Percentiles rank a stretch among this genome's conserved stretches.
phyloP scores from a whole-genome alignment of 1,140 invertebrate genomes.

The silkworm (Bombyx mori) region DNA sequence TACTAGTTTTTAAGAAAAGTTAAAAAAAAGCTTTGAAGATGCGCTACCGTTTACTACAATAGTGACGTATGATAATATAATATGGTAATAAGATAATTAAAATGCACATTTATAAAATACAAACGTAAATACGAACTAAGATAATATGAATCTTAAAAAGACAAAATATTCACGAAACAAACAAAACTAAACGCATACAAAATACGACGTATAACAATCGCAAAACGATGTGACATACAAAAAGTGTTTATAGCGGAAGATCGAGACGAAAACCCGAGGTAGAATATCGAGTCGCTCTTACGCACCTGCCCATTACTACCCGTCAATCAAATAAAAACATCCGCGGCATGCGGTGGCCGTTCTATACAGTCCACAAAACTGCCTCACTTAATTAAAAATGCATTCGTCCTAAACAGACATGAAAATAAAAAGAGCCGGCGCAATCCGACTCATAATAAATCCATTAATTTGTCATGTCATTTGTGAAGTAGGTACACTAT shows the following conservation, averaged over 20 bases:
- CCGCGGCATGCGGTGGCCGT: slow-evolving; percentile 57
- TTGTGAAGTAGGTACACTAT: slow-evolving; percentile 39
- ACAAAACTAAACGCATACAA: no score
- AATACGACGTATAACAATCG: slow-evolving; percentile 10
- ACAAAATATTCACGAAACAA: no score
- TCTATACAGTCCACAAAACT: slow-evolving; percentile 66
- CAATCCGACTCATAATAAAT: slow-evolving; percentile 65
- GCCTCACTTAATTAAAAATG: slow-evolving; percentile 69
- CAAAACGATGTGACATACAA: slow-evolving; percentile 39
- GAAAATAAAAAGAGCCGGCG: slow-evolving; percentile 47
- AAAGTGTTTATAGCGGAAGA: slow-evolving; percentile 33
- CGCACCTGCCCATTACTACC: slow-evolving; percentile 66
- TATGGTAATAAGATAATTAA: no score
- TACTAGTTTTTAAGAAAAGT: no score
- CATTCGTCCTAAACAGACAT: slow-evolving; percentile 61
- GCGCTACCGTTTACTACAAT: no score
- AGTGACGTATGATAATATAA: no score
- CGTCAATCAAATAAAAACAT: slow-evolving; percentile 67
- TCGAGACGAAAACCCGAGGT: slow-evolving; percentile 50
- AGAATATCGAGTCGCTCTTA: slow-evolving; percentile 49
- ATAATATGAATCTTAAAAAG: no score
- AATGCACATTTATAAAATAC: no score
- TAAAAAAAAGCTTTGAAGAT: no score
- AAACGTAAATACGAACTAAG: no score
- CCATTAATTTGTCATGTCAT: slow-evolving; percentile 71